Base-by-base conservation (phyloP, 1,140 invertebrate genomes). In the Thaumatotibia leucotreta region DNA sequence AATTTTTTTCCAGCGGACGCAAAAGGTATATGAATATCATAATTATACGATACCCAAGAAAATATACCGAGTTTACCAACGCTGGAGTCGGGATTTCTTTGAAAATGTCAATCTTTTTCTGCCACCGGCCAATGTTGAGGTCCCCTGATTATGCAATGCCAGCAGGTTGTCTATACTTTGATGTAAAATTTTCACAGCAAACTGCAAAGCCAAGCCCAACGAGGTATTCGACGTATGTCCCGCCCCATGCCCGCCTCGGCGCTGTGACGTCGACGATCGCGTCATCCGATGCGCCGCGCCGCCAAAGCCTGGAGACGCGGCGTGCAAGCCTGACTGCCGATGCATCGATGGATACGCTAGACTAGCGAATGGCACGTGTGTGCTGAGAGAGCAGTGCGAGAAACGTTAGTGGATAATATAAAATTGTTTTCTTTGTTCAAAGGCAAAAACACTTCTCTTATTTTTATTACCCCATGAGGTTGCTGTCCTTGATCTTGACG, bases 281-380 rank as follows among this genome's bases (percentile, higher is more conserved):
- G 2, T 70, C 9, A 58, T 69, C 11, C 20, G 23, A 6, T 77
- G 72, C 64, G 39, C 4, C 17, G 22, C 23, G 6, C 58, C 65
- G 5, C 75, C 75, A 4, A 10, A 71, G 64, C 10, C 58, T 0
- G 72, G 75, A 4, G 67, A 71, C 33, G 29, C 61, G 8, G 52
- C 39, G 0, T 79, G 76, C 35, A 6, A 61, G 14, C 67, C 70
- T 9, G 63, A 67, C 14, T 77, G 75, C 52, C 66, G 71, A 17
- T 77, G 76, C 39, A 17, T 11, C 32, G 71, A 75, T 35, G 69
- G 69, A n/a, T 75, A 69, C 32, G 58, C 45, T 9, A 70, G 70
- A 65, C 69, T 73, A 10, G 5, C 39, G 1, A 35, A 39, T 11
- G 70, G 70, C 20, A 20, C 39, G 0, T 77, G 75, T 39, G 64